Base-by-base conservation (phyloP, 2,113 vertebrate genomes). In the Epinephelus cyanopodus region DNA sequence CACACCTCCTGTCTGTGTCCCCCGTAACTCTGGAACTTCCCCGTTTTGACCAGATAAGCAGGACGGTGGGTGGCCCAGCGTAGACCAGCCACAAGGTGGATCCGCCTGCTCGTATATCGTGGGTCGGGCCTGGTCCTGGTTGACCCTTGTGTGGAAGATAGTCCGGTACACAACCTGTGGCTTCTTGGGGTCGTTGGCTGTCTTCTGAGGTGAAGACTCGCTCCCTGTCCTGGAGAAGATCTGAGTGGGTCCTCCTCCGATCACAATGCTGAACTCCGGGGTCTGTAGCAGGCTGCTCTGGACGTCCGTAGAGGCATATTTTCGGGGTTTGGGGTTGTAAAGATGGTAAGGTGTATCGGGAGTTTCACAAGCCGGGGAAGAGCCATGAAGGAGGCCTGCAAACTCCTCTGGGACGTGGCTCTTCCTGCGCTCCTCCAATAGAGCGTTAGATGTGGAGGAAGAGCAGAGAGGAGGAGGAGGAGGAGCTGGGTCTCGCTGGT, bases 301-400 rank as follows among this genome's bases (percentile, higher is more conserved):
- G 65, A 66, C 63, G 11, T 95, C 94, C 15, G 90, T 69, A 3
- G 90, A 71, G 39, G 89, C 60, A 63, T 92, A 88, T 66, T 94
- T 95, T 33, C 82, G 94, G 68, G 88, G 82, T 93, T 96, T 97
- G 66, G 91, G 83, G 86, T 92, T 91, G 88, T 99, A 99, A 10
- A 99, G 96, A 81, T 98, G 97, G 87, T 97, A 96, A 12, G 97
- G 97, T 29, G 98, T 98, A 66, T 98, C 97, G 1, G 97, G 98
- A 21, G 95, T 96, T 89, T 99, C 98, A 82, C 96, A 99, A 0
- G 96, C 96, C 33, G 98, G 98, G 50, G 98, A 99, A 0, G 98
- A 99, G 60, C 98, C 98, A 88, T 99, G 98, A 54, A 99, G 97
- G 11, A 99, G 96, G 84, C 98, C 98, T 27, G 97, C 97, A 85